phyloP scores from a whole-genome alignment of 2,888 invertebrate species.

The Metallyticus violacea region DNA sequence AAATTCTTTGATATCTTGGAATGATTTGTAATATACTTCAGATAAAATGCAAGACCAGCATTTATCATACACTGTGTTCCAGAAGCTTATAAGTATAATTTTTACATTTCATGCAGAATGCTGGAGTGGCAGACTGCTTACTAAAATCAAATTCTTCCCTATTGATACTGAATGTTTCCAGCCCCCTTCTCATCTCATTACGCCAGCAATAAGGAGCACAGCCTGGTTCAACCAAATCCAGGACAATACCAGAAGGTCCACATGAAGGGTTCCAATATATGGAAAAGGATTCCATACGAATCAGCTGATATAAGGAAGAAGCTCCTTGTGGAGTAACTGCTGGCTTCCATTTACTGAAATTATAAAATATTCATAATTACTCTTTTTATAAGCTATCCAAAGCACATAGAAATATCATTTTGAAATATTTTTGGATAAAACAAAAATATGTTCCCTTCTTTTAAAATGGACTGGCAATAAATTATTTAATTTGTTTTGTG shows the following conservation, averaged over 20 bases:
- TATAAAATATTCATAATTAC: not conserved
- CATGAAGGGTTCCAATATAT: slow-evolving; percentile 69
- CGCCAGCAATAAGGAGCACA: slow-evolving; percentile 67
- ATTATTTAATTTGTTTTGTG: too few relatives aligned
- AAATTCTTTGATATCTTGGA: too few relatives aligned
- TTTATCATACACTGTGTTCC: too few relatives aligned
- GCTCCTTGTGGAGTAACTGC: slow-evolving; percentile 59
- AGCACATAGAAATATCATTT: not conserved
- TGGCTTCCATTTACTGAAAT: slow-evolving; percentile 71
- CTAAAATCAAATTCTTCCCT: slow-evolving; percentile 77
- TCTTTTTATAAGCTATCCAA: not conserved
- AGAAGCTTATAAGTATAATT: too few relatives aligned
- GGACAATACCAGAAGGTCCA: slow-evolving; percentile 47
- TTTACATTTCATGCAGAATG: too few relatives aligned
- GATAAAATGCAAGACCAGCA: too few relatives aligned
- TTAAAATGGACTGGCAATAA: too few relatives aligned
- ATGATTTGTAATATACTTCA: too few relatives aligned
- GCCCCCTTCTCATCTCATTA: slow-evolving; percentile 68
- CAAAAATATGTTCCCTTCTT: too few relatives aligned
- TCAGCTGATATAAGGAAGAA: slow-evolving; percentile 65
- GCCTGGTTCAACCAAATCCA: slow-evolving; percentile 52
- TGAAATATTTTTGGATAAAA: not conserved
- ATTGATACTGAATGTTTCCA: slow-evolving; percentile 74
- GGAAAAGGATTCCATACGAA: slow-evolving; percentile 73
- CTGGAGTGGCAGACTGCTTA: too few relatives aligned